Conservation (phyloP, 2,888 invertebrate species). For the Ischnus inquisitorius region DNA sequence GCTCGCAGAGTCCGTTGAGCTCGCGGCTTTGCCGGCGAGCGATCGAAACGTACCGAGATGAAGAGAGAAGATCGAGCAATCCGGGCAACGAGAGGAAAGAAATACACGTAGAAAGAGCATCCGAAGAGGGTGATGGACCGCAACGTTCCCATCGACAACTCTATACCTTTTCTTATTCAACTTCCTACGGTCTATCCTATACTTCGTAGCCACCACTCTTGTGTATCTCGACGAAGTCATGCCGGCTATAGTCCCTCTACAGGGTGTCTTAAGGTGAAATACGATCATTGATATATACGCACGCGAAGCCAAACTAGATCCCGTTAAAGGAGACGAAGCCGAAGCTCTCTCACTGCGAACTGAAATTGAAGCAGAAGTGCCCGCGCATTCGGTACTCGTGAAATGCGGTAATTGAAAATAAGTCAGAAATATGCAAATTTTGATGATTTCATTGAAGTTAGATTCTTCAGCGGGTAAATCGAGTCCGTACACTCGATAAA, state of each 20-base stretch:
- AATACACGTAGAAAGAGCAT: conserved; percentile 21
- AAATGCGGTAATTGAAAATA: neutral
- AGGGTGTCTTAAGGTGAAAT: conserved; percentile 61
- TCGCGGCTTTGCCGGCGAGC: conserved; percentile 7
- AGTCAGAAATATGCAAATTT: no score
- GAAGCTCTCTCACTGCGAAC: neutral
- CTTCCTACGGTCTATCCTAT: conserved; percentile 48
- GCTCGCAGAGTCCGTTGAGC: conserved; percentile 14
- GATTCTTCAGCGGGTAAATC: no score
- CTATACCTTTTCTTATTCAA: conserved; percentile 59
- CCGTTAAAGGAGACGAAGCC: conserved; percentile 55
- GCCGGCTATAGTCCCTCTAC: conserved; percentile 25
- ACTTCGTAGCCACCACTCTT: conserved; percentile 16
- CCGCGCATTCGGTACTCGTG: neutral
- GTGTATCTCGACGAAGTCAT: conserved; percentile 8
- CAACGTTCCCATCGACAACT: conserved; percentile 74
- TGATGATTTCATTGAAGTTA: no score
- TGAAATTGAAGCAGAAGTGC: neutral
- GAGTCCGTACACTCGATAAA: no score
- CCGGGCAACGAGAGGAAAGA: conserved; percentile 14
- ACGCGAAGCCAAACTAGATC: conserved; percentile 47
- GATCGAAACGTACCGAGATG: conserved; percentile 29
- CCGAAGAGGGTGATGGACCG: conserved; percentile 72
- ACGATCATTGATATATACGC: conserved; percentile 55
- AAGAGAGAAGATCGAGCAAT: conserved; percentile 40